Conservation (phyloP, 2,797 vertebrate genomes). For the Trematomus bernacchii region DNA sequence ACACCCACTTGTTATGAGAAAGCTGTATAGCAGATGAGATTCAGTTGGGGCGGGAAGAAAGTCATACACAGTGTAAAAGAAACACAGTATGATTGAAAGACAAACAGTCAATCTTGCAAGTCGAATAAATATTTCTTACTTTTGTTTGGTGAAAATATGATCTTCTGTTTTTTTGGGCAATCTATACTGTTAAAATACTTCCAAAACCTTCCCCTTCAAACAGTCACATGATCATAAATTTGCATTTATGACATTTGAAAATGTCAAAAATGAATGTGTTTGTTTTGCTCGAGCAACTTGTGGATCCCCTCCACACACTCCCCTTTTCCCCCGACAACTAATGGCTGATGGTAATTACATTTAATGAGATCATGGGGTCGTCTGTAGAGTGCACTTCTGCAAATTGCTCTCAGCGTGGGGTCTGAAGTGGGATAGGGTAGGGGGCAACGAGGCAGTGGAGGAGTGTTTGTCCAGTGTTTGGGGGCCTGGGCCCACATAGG, state of each 20-base stretch:
- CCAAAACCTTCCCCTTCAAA: neutral
- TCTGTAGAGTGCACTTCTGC: conserved; percentile 78
- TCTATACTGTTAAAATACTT: neutral
- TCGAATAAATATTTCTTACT: neutral
- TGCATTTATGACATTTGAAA: neutral
- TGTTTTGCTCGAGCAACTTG: conserved; percentile 30
- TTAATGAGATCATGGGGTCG: conserved; percentile 85
- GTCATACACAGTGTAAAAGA: neutral
- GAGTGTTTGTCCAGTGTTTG: conserved; percentile 69
- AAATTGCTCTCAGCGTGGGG: conserved; percentile 86
- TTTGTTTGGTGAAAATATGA: neutral
- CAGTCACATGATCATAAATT: neutral
- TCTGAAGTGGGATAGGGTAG: conserved; percentile 65
- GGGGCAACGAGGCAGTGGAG: conserved; percentile 39
- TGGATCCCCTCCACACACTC: conserved; percentile 10
- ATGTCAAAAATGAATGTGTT: conserved; percentile 20
- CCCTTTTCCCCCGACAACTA: conserved; percentile 49
- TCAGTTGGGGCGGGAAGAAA: neutral
- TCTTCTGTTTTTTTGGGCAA: too few relatives aligned
- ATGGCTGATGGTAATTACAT: conserved; percentile 85
- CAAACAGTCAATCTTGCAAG: neutral
- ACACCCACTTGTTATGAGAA: conserved; percentile 9
- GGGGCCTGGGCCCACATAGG: conserved; percentile 56
- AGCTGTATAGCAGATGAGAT: neutral
- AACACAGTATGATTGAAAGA: neutral